These are phyloP conservation scores for Kradibia gibbosae DNA, from an alignment of 1,140 invertebrate genomes.

Conservation along the genomic window DNA sequence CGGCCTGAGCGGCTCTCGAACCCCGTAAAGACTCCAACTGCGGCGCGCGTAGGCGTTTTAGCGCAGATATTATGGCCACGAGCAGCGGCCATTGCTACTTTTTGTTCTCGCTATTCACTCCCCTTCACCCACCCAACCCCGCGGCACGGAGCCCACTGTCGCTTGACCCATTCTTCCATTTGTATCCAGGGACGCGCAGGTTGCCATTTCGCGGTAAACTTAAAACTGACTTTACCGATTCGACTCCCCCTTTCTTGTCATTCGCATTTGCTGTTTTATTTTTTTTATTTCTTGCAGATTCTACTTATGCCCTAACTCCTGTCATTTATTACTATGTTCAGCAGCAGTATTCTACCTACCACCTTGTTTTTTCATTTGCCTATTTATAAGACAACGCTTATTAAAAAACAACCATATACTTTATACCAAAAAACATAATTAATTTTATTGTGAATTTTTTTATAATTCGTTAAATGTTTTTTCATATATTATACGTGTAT, in stretches of 20 bases:
- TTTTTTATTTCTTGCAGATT: neutral
- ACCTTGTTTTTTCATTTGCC: no score
- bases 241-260: neutral
- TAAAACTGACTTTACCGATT: neutral
- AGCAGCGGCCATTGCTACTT: slow-evolving; percentile 10
- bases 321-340: no score
- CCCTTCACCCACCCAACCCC: neutral
- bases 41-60: slow-evolving; percentile 62
- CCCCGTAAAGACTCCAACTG: slow-evolving; percentile 47
- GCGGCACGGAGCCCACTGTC: neutral
- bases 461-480: no score
- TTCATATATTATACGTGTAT: no score
- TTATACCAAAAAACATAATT: no score
- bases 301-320: no score
- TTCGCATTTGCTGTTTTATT: neutral
- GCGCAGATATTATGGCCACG: slow-evolving; percentile 63
- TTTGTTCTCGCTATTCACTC: neutral
- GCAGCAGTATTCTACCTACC: no score
- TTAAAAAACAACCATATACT: no score
- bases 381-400: no score
- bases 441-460: no score
- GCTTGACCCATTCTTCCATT: neutral
- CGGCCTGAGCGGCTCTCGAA: slow-evolving; percentile 58
- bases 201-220: slow-evolving; percentile 2
- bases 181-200: neutral